Percentiles rank a stretch among this genome's conserved stretches.
phyloP scores from a whole-genome alignment of 2,888 invertebrate genomes.

The Leptogaster cylindrica region DNA sequence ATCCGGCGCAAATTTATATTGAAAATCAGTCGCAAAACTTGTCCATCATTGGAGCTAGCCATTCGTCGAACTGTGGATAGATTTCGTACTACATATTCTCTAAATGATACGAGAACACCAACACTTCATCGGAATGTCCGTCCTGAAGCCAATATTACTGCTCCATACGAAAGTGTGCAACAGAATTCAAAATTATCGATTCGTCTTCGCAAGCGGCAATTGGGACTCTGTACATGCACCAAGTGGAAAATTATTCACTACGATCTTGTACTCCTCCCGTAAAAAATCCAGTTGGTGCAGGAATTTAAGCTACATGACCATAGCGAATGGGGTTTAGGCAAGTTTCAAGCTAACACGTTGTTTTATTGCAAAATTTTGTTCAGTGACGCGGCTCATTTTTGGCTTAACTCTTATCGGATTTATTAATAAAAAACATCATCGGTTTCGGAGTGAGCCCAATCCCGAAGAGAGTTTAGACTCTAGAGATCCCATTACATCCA shows the following conservation, averaged over 20 bases:
- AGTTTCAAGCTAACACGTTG: neutral
- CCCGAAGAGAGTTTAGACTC: too few species aligned
- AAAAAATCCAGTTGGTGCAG: too few species aligned
- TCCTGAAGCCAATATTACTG: neutral
- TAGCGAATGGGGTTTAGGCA: too few species aligned
- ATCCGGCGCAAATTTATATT: too few species aligned
- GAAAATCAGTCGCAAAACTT: too few species aligned
- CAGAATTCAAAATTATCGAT: neutral
- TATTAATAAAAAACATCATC: too few species aligned
- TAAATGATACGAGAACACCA: neutral
- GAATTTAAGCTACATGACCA: too few species aligned
- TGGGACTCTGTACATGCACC: neutral
- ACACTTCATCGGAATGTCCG: neutral
- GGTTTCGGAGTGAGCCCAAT: too few species aligned
- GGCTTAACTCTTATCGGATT: too few species aligned
- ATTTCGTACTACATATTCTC: neutral
- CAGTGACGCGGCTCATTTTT: neutral
- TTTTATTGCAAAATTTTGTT: neutral
- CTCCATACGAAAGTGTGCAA: too few species aligned
- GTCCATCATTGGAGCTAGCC: neutral
- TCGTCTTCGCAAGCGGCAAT: neutral
- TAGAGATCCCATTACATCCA: too few species aligned
- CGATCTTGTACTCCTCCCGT: too few species aligned
- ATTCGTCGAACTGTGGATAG: slow-evolving; percentile 1
- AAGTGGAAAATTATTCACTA: neutral